A percentile compares a stretch with the other conserved stretches of the same genome.
phyloP scores from a whole-genome alignment of 2,888 invertebrate genomes.

The Hirtodrosophila confusa region DNA sequence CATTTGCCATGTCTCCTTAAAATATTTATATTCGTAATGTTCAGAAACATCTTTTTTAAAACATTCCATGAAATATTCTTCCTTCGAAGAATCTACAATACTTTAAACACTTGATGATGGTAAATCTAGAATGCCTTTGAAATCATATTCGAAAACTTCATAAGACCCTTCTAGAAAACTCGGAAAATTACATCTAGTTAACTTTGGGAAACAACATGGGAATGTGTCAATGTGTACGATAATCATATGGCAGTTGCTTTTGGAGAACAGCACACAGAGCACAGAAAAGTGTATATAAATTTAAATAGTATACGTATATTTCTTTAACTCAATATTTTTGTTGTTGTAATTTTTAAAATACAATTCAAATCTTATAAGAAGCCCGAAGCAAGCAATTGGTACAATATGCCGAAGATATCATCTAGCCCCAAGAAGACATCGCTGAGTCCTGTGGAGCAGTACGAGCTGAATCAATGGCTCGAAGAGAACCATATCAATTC shows the following conservation, averaged over 20 bases:
- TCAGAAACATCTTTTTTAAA: no score
- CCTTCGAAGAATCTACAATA: no score
- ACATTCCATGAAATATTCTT: no score
- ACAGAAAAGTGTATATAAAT: constrained; percentile 22
- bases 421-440: constrained; percentile 21
- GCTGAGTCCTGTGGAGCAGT: constrained; percentile 36
- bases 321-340: background rate
- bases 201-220: background rate
- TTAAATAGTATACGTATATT: constrained; percentile 16
- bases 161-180: no score
- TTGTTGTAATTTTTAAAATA: background rate
- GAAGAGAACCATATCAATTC: constrained; percentile 30
- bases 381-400: background rate
- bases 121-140: no score
- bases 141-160: no score
- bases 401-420: constrained; percentile 20
- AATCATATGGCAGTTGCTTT: constrained; percentile 15
- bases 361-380: background rate
- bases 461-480: constrained; percentile 52
- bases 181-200: constrained; percentile 7
- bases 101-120: no score
- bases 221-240: background rate
- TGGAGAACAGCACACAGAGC: constrained; percentile 33
- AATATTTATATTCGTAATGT: no score
- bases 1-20: no score